A percentile compares a stretch with the other conserved stretches of the same genome.
Conservation (phyloP, 2,888 invertebrate species). For the Scaeva pyrastri region DNA sequence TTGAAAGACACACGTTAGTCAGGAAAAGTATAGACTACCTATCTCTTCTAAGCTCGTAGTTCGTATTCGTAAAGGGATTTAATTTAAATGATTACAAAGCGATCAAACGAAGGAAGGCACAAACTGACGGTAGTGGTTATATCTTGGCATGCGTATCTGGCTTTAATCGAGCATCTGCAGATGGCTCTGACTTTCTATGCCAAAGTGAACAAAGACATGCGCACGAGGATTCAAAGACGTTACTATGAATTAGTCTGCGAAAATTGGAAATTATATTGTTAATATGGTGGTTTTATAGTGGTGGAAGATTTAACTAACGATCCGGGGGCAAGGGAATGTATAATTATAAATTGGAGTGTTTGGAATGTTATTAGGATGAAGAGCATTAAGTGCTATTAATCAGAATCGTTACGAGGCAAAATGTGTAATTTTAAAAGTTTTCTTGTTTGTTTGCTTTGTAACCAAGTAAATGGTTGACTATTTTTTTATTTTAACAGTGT, state of each 20-base stretch:
- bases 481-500: too few relatives aligned
- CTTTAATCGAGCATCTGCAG: not conserved
- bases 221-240: conserved; percentile 5
- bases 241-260: conserved; percentile 38
- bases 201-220: conserved; percentile 32
- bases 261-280: conserved; percentile 36
- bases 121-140: conserved; percentile 12
- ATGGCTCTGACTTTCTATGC: conserved; percentile 1
- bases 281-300: conserved; percentile 25
- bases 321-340: not conserved
- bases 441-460: too few relatives aligned
- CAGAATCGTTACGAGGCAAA: not conserved
- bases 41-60: not conserved
- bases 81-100: conserved; percentile 70
- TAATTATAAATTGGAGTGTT: conserved; percentile 1
- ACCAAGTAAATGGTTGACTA: too few relatives aligned
- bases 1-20: conserved; percentile 48
- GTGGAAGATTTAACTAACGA: not conserved
- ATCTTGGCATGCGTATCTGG: conserved; percentile 70
- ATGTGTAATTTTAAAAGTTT: not conserved
- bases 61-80: conserved; percentile 55
- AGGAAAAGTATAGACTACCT: conserved; percentile 9
- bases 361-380: conserved; percentile 9
- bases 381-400: conserved; percentile 23
- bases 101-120: conserved; percentile 20